Evolutionary conservation across 2,113 vertebrate species (phyloP), one percentile per base, ranked within the genome.

Genomic region (Pedetes capensis): DNA sequence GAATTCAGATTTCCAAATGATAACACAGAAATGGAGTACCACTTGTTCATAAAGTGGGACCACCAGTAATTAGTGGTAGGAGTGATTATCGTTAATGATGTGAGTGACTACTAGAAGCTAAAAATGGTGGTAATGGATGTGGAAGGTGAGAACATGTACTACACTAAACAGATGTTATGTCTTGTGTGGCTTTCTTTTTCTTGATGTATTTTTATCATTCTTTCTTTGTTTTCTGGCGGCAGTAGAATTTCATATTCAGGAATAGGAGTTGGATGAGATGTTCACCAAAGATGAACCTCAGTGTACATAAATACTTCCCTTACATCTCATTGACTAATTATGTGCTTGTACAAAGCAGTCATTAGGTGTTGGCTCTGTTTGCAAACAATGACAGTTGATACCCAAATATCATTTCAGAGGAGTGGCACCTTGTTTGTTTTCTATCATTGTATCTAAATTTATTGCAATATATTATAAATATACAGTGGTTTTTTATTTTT

Each of bases 391-490:
- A 61, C 69, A 90, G 66, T 59, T 64, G 64, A 39, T 80, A 22
- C 14, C 66, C 49, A n/a, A 27, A 9, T 89, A 57, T 69, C 49
- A 72, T 68, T 96, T 97, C 87, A 91, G 22, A 91, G 83, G 59
- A 57, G 16, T 39, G 42, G 13, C 8, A 51, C 63, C 18, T 61
- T 49, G 66, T 64, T 63, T 63, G 29, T 34, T 63, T 91, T 93
- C 57, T 61, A 0, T 76, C 51, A 66, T 66, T 51, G 17, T 9
- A 69, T 79, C 5, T 44, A 80, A 44, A 34, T 53, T 79, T 37
- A 44, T 66, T 79, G 42, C 11, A 72, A 71, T 47, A 69, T 61
- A 61, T 18, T 61, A 34, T 74, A 59, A 69, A 57, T 85, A 42
- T 11, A 44, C 39, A n/a, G n/a, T n/a, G n/a, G n/a, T n/a, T n/a